phyloP scores from a whole-genome alignment of 2,888 invertebrate genomes.

The Macaria liturata region DNA sequence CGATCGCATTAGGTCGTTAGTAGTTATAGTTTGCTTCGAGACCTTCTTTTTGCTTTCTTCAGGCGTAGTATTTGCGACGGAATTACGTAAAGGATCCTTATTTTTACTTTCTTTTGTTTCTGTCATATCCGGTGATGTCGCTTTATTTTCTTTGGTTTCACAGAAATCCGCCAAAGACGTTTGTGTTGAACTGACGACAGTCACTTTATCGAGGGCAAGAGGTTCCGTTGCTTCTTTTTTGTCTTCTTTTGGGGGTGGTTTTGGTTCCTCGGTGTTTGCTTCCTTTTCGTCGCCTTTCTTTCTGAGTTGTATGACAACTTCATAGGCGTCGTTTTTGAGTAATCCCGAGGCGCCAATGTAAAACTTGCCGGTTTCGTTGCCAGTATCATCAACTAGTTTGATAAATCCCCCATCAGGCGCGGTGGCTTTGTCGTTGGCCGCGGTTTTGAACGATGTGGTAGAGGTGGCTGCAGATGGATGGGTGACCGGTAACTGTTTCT shows the following conservation, averaged over 20 bases:
- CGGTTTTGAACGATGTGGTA: slow-evolving; percentile 55
- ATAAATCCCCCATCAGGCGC: slow-evolving; percentile 52
- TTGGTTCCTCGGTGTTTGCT: slow-evolving; percentile 22
- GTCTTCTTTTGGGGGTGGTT: slow-evolving; percentile 11
- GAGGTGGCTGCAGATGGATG: slow-evolving; percentile 51
- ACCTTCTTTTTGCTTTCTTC: slow-evolving; percentile 5
- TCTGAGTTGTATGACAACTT: slow-evolving; percentile 72
- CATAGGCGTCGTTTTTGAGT: slow-evolving; percentile 67
- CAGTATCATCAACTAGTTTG: slow-evolving; percentile 58
- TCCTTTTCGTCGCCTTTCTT: slow-evolving; percentile 55
- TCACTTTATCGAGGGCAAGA: slow-evolving; percentile 15
- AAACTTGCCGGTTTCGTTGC: slow-evolving; percentile 64
- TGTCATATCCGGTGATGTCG: slow-evolving; percentile 8
- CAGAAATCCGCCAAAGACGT: slow-evolving; percentile 3
- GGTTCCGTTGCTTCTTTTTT: slow-evolving; percentile 9
- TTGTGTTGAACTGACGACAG: slow-evolving; percentile 15
- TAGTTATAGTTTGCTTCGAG: slow-evolving; percentile 4
- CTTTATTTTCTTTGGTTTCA: slow-evolving; percentile 10
- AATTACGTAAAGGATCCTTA: background rate
- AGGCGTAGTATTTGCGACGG: slow-evolving; percentile 8
- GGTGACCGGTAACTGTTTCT: slow-evolving; percentile 1
- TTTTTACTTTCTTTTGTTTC: slow-evolving; percentile 1
- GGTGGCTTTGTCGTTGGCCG: slow-evolving; percentile 46
- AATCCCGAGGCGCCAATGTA: slow-evolving; percentile 68
- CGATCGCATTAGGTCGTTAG: background rate